phyloP scores from a whole-genome alignment of 2,797 vertebrate genomes.

The Girardinus metallicus region DNA sequence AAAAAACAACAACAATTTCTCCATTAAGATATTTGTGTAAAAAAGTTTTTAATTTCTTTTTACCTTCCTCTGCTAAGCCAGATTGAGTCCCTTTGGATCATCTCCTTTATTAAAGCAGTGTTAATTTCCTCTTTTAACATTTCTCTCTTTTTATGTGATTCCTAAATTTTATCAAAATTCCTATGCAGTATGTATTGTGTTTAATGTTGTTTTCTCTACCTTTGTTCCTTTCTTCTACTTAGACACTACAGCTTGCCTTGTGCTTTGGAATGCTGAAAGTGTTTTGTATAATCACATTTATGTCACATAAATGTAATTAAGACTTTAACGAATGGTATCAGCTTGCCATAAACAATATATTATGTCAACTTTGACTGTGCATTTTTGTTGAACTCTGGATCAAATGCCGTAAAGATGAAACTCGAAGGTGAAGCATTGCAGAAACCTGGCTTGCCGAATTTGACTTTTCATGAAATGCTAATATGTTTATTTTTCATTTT shows the following conservation, averaged over 20 bases:
- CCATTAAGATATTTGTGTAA: too few relatives aligned
- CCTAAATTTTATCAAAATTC: neutral
- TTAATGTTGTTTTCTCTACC: neutral
- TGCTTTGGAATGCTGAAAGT: neutral
- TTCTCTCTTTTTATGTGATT: neutral
- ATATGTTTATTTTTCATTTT: slow-evolving; percentile 71
- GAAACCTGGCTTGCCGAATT: slow-evolving; percentile 40
- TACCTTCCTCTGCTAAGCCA: neutral
- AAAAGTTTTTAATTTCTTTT: neutral
- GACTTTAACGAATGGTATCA: too few relatives aligned
- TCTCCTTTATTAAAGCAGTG: neutral
- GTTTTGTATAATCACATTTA: neutral
- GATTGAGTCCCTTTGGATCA: neutral
- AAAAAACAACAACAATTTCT: neutral
- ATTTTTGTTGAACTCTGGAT: slow-evolving; percentile 1
- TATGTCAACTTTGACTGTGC: neutral
- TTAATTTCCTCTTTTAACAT: neutral
- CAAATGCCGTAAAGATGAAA: slow-evolving; percentile 28
- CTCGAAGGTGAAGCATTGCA: slow-evolving; percentile 67
- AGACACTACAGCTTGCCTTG: neutral
- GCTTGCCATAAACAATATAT: neutral
- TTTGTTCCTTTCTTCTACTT: neutral
- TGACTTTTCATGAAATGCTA: slow-evolving; percentile 64
- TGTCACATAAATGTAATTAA: neutral
- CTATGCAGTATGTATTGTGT: neutral